Evolutionary conservation across 2,888 invertebrate genomes (phyloP).

Genomic region (Parelbella ahira): DNA sequence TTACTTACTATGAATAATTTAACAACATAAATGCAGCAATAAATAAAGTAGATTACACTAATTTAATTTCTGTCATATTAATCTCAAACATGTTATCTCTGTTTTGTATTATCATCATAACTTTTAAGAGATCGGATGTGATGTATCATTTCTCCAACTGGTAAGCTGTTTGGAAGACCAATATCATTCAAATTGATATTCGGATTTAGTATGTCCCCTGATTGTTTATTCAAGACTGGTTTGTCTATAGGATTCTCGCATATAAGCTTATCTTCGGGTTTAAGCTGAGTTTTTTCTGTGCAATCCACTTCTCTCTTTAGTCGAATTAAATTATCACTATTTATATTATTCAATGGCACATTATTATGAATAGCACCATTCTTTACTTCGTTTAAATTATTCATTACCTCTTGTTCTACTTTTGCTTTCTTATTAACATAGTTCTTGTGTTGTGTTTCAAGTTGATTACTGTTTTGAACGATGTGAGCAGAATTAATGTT

Average conservation of each 20-base stretch:
- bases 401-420: slow-evolving; percentile 16
- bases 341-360: slow-evolving; percentile 19
- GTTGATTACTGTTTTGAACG: slow-evolving; percentile 11
- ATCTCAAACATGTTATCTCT: slow-evolving; percentile 37
- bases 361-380: slow-evolving; percentile 29
- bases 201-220: slow-evolving; percentile 31
- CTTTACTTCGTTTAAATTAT: slow-evolving; percentile 27
- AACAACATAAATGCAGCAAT: slow-evolving; percentile 20
- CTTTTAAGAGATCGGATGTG: slow-evolving; percentile 62
- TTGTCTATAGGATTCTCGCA: slow-evolving; percentile 44
- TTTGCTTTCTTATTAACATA: slow-evolving; percentile 22
- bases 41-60: slow-evolving; percentile 11
- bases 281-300: slow-evolving; percentile 43
- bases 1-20: slow-evolving; percentile 15
- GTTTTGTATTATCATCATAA: slow-evolving; percentile 42
- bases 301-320: slow-evolving; percentile 65
- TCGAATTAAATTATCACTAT: slow-evolving; percentile 34
- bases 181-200: slow-evolving; percentile 47
- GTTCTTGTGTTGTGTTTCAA: slow-evolving; percentile 1
- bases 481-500: slow-evolving; percentile 11
- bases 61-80: too few relatives aligned
- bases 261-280: slow-evolving; percentile 51
- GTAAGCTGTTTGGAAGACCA: slow-evolving; percentile 44
- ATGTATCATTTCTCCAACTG: slow-evolving; percentile 43
- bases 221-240: slow-evolving; percentile 11